These are phyloP conservation scores for Gavia stellata DNA, from an alignment of 2,113 vertebrate genomes.

Conservation along the genomic window DNA sequence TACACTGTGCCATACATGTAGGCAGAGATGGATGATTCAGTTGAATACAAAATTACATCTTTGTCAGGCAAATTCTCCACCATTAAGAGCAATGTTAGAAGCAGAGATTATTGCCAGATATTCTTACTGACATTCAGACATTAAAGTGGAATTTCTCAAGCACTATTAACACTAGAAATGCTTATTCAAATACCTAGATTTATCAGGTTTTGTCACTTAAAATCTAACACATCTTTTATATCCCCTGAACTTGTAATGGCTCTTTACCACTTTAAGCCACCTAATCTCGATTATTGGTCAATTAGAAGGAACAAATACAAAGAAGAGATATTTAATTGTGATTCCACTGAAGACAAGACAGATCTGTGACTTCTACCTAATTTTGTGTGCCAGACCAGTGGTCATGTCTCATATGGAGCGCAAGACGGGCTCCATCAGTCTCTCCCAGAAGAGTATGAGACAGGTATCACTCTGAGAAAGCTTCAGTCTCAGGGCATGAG, in stretches of 20 bases:
- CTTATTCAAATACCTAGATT: background rate
- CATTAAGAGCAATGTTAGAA: background rate
- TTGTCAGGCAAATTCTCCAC: background rate
- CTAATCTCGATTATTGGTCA: background rate
- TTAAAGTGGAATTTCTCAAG: background rate
- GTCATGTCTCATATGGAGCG: background rate
- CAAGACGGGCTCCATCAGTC: background rate
- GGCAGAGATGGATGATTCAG: background rate
- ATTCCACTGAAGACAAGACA: background rate
- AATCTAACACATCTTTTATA: background rate
- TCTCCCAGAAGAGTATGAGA: background rate
- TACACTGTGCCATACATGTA: background rate
- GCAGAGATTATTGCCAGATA: background rate
- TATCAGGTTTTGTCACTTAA: background rate
- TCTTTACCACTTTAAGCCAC: background rate
- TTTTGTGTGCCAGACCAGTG: background rate
- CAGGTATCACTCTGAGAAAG: background rate
- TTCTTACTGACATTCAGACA: background rate
- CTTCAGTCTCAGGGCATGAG: background rate
- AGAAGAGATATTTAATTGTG: background rate
- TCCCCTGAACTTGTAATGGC: background rate
- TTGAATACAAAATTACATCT: background rate
- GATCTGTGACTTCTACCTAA: background rate
- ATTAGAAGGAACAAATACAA: background rate
- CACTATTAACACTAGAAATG: background rate